These are phyloP conservation scores for Monomorium pharaonis DNA, from an alignment of 1,140 invertebrate species.

Conservation along the genomic window DNA sequence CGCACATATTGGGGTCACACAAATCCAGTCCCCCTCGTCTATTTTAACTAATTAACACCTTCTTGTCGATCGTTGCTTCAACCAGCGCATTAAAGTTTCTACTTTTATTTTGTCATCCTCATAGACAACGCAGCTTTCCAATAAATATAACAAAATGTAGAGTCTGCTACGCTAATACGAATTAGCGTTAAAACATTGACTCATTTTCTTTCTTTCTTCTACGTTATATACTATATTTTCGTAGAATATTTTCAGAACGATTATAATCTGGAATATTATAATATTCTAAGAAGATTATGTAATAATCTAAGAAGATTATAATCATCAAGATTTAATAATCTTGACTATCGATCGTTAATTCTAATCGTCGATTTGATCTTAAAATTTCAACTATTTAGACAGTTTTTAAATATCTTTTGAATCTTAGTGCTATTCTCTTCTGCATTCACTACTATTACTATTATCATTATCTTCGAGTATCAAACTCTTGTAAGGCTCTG, in stretches of 20 bases:
- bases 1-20: conserved; percentile 79
- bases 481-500: neutral
- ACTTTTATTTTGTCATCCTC: conserved; percentile 7
- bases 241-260: neutral
- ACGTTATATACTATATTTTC: neutral
- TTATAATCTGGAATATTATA: neutral
- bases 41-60: conserved; percentile 82
- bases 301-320: conserved; percentile 8
- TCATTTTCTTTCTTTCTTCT: neutral
- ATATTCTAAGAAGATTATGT: neutral
- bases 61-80: conserved; percentile 77
- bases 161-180: neutral
- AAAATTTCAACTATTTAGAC: neutral
- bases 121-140: neutral
- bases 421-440: neutral
- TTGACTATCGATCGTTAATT: conserved; percentile 1
- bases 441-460: neutral
- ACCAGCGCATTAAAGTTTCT: conserved; percentile 73
- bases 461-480: neutral
- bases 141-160: neutral
- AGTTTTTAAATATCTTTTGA: neutral
- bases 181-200: conserved; percentile 17
- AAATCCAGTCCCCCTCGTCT: conserved; percentile 79
- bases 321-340: conserved; percentile 1
- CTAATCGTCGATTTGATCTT: neutral